Conservation (phyloP, 2,113 vertebrate genomes). For the Capra hircus region DNA sequence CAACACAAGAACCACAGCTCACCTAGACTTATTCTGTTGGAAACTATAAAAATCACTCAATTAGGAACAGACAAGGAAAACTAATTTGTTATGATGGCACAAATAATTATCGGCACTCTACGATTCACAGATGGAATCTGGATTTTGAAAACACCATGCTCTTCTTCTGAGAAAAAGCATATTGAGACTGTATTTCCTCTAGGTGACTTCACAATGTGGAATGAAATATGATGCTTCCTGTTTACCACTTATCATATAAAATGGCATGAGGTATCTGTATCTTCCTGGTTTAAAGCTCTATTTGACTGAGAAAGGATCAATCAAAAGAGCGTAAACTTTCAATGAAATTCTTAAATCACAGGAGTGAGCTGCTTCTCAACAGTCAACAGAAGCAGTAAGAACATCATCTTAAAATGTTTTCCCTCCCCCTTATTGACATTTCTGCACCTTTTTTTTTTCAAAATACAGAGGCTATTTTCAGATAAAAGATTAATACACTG, state of each 20-base stretch:
- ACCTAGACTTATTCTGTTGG: not conserved
- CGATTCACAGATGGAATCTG: not conserved
- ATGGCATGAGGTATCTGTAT: not conserved
- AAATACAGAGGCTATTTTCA: not conserved
- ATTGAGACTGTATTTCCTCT: not conserved
- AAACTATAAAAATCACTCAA: not conserved
- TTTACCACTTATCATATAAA: not conserved
- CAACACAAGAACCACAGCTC: fast-evolving
- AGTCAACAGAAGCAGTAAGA: not conserved
- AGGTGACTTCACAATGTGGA: not conserved
- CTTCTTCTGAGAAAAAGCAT: not conserved
- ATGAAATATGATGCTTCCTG: not conserved
- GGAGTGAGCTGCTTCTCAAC: not conserved
- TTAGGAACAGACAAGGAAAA: not conserved
- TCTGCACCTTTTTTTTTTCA: not conserved
- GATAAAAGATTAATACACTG: not conserved
- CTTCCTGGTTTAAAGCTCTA: not conserved
- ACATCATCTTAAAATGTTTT: not conserved
- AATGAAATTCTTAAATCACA: not conserved
- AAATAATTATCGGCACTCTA: not conserved
- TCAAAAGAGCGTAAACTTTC: not conserved
- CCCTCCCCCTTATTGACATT: not conserved
- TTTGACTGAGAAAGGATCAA: not conserved
- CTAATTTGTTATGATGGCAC: not conserved
- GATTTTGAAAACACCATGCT: not conserved